Evolutionary conservation across 2,113 vertebrate genomes (phyloP), one percentile per base, ranked within the genome.

Genomic region (Neodon shergylaensis): DNA sequence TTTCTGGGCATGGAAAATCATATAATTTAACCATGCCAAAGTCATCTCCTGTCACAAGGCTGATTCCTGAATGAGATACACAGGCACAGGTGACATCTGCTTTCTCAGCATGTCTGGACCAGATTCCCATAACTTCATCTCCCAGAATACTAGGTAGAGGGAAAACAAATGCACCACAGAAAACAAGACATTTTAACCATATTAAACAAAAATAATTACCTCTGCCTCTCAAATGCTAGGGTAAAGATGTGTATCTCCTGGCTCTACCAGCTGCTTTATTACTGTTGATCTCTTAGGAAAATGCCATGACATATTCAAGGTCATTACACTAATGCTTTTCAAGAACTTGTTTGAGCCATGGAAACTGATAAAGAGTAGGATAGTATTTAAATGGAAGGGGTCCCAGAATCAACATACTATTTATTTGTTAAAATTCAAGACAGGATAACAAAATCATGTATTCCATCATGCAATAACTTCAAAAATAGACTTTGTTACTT

Each of bases 21-120:
- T 99, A 99, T 95, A 99, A 98, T 97, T 99, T 99, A 92, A 99
- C 99, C 99, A 99, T 99, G 98, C 99, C 99, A 97, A 99, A 99
- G 98, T 99, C 99, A 97, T 99, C 99, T 47, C 99, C 99, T 44
- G 99, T 99, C 68, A 99, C 99, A 31, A 99, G 99, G 95, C 99
- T 99, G 98, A 99, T 99, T 98, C 99, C 99, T 47, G 99, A 99
- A 97, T 99, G 99, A 96, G 99, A 99, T 73, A 99, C 99, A 87
- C 99, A 99, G 98, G 99, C 99, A 98, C 99, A 99, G 96, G 98
- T 99, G 94, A 99, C 99, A 61, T 99, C 99, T 0, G 99, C 99
- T 98, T 99, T 99, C 97, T 99, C 99, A 0, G 99, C 98, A 79
- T 99, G 99, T 86, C 99, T 99, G 96, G 99, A 99, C 99, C 99